Evolutionary conservation across 1,140 invertebrate species (phyloP), one percentile per base, ranked within the genome.

Genomic region (Hycleus phaleratus): DNA sequence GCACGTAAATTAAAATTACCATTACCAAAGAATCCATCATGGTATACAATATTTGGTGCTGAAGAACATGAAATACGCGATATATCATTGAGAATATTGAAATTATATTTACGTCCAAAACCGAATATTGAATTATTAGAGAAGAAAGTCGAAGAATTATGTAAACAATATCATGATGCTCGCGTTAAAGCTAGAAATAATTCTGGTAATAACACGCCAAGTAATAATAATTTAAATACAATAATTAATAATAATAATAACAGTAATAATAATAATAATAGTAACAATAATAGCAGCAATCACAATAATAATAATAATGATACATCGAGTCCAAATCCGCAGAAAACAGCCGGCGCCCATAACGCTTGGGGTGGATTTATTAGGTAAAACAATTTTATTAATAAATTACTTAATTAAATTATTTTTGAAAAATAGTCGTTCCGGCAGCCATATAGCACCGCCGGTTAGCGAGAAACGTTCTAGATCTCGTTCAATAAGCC

Each of bases 31-130:
- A 85, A 82, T 61, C 95, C 95, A 0, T 78, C 89, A 0, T 98
- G 96, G 95, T 97, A 86, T 72, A 75, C 81, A 1, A 73, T 94
- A 2, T 97, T 98, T 71, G 84, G 86, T 68, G 92, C 93, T 0
- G 80, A 78, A 0, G 91, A 95, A 75, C 79, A 80, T 10, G 82
- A 92, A 48, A 91, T 98, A 7, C 79, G 86, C 56, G 89, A 93
- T 64, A 90, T 97, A 38, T 93, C 88, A 63, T 74, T 85, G 38
- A 83, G 85, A 24, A 93, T 98, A 59, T 75, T 97, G 26, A 79
- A 86, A 58, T 76, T 98, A 0, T 98, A 98, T 70, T 85, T 82
- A 32, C 78, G 91, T 58, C 76, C 83, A 6, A 90, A 90, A 76
- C 81, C 84, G n/a, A 84, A 87, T 70, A 76, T 82, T 4, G 89